These are phyloP conservation scores for human (Homo sapiens) DNA, from an alignment of 2,113 vertebrate genomes.

Conservation along the genomic window GRCh38 chr15:34364501-34365000, in stretches of 20 bases:
- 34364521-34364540: too few species aligned
- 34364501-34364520: too few species aligned
- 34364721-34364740: too few species aligned
- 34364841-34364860: neutral
- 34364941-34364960: neutral
- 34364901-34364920: neutral
- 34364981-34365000: neutral
- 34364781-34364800: neutral
- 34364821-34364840: neutral
- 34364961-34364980: neutral
- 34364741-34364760: neutral
- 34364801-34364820: neutral
- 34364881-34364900: slow-evolving; percentile 19
- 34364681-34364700: too few species aligned
- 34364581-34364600: too few species aligned
- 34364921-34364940: neutral
- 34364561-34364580: too few species aligned
- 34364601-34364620: too few species aligned
- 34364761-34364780: neutral
- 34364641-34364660: too few species aligned
- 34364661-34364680: too few species aligned
- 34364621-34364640: too few species aligned
- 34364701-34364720: too few species aligned
- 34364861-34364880: neutral
- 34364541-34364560: too few species aligned